Evolutionary conservation across 2,113 vertebrate species (phyloP), one percentile per base, ranked within the genome.

Genomic region (Bagarius yarrelli): DNA sequence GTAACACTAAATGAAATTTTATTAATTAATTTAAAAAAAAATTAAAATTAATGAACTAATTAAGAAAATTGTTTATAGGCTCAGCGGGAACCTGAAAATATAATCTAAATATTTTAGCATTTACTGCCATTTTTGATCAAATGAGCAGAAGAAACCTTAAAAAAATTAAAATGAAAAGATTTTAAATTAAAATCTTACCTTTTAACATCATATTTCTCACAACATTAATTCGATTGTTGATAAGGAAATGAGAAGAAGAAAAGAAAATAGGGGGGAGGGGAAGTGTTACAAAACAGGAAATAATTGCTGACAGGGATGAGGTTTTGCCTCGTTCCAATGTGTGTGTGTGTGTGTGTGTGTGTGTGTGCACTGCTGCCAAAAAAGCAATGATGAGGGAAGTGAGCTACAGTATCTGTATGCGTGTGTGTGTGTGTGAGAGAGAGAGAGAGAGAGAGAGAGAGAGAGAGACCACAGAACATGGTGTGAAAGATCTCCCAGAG

Each of bases 251-350:
- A 53, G 27, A 55, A 60, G 13, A 15, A 21, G 74, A 74, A 44
- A 73, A 52, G 69, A 75, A 63, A 72, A 60, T n/a, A 52, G 60
- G 27, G n/a, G 15, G 59, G 67, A 25, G 47, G 73, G 32, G 21
- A 32, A 3, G n/a, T 79, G 79, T 34, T 78, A 88, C 85, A 89
- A 89, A 89, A 89, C 79, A 90, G 87, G 88, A 90, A 90, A 85
- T 77, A 78, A 84, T 91, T 84, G 78, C 77, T 79, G 83, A 86
- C 78, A 83, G 86, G 71, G 73, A 80, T 84, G 85, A 89, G 76
- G 83, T 81, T 73, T 75, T 78, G 84, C 53, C 55, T 75, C 34
- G 36, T 23, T 66, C 53, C 36, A 40, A 25, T n/a, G 78, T 47
- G 64, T 56, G 52, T 40, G 63, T 69, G 59, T 67, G 44, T 78